Evolutionary conservation across 2,797 vertebrate species (phyloP).

Genomic region (Gallirallus australis): DNA sequence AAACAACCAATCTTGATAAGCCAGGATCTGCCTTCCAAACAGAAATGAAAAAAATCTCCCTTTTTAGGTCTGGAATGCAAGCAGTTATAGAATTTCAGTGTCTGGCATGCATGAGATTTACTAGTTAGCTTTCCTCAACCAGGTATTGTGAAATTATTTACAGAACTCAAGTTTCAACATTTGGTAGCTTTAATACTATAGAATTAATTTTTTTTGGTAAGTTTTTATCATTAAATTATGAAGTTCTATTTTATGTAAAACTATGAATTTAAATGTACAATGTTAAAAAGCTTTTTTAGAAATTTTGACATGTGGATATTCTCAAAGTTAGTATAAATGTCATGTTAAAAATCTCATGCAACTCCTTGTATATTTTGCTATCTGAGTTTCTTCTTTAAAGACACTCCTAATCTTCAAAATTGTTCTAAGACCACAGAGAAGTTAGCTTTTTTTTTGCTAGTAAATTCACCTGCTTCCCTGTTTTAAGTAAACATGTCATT

Average conservation of each 20-base stretch:
- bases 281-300: not conserved
- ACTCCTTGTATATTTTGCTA: not conserved
- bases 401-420: not conserved
- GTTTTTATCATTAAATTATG: not conserved
- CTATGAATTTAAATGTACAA: not conserved
- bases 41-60: slow-evolving; percentile 44
- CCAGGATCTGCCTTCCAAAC: slow-evolving; percentile 38
- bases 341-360: not conserved
- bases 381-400: not conserved
- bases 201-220: not conserved
- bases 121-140: slow-evolving; percentile 30
- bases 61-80: slow-evolving; percentile 66
- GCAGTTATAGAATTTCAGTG: slow-evolving; percentile 51
- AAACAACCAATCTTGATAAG: slow-evolving; percentile 8
- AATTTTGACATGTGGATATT: not conserved
- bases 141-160: slow-evolving; percentile 49
- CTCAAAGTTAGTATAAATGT: not conserved
- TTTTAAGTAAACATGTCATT: not conserved
- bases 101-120: slow-evolving; percentile 69
- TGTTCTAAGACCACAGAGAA: not conserved
- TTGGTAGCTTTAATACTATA: not conserved
- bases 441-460: not conserved
- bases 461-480: not conserved
- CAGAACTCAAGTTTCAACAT: slow-evolving; percentile 8
- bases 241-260: not conserved